phyloP scores from a whole-genome alignment of 2,888 invertebrate species.

The Ligdia adustata region DNA sequence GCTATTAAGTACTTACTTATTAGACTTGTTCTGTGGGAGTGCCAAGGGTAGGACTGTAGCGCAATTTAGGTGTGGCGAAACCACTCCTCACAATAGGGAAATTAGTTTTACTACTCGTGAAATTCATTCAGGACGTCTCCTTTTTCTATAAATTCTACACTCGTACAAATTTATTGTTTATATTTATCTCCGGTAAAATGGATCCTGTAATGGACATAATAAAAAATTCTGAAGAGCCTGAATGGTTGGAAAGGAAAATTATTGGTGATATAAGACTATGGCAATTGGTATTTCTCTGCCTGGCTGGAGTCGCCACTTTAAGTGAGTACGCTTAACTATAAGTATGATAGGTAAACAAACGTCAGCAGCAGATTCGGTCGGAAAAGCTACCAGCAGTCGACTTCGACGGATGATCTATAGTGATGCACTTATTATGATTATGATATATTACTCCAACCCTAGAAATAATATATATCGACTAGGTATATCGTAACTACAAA shows the following conservation, averaged over 20 bases:
- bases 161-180: too few species aligned
- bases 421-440: too few species aligned
- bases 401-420: too few species aligned
- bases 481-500: too few species aligned
- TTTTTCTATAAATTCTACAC: slow-evolving; percentile 14
- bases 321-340: slow-evolving; percentile 78
- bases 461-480: too few species aligned
- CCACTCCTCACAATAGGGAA: slow-evolving; percentile 75
- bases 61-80: slow-evolving; percentile 66
- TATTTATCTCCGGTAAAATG: slow-evolving; percentile 46
- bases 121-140: slow-evolving; percentile 50
- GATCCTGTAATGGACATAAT: slow-evolving; percentile 72
- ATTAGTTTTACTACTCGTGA: slow-evolving; percentile 63
- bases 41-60: slow-evolving; percentile 35
- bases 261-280: slow-evolving; percentile 89
- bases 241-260: slow-evolving; percentile 89
- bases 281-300: slow-evolving; percentile 90
- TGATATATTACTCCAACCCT: too few species aligned
- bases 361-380: too few species aligned
- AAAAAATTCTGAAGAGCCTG: slow-evolving; percentile 79
- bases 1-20: background rate
- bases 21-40: slow-evolving; percentile 37
- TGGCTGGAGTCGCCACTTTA: slow-evolving; percentile 85
- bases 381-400: too few species aligned
- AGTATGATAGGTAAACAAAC: too few species aligned